phyloP scores from a whole-genome alignment of 2,113 vertebrate species.

The Centropus bengalensis region DNA sequence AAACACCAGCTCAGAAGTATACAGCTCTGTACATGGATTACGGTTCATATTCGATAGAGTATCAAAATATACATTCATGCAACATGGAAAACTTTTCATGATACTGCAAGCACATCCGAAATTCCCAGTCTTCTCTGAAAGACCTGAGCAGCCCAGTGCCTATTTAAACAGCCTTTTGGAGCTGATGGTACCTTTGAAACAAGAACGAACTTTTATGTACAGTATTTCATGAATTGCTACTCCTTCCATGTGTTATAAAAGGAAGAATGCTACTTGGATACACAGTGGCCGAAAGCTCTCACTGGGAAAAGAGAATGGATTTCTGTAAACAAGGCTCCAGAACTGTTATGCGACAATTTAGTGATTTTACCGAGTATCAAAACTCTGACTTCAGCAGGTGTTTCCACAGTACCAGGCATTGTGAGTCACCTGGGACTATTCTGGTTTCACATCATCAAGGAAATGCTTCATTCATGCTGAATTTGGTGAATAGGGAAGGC shows the following conservation, averaged over 20 bases:
- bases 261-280: neutral
- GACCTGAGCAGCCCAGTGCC: neutral
- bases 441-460: conserved; percentile 2
- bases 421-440: conserved; percentile 41
- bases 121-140: neutral
- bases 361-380: neutral
- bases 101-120: neutral
- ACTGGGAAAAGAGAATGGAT: neutral
- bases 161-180: neutral
- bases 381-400: conserved; percentile 7
- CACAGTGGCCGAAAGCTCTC: neutral
- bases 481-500: neutral
- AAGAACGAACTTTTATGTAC: neutral
- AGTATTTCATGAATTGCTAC: neutral
- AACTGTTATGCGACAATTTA: neutral
- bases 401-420: neutral
- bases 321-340: neutral
- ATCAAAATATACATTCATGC: neutral
- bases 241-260: neutral
- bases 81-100: neutral
- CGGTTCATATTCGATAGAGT: neutral
- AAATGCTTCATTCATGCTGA: conserved; percentile 24
- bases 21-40: neutral
- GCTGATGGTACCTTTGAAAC: neutral
- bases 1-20: neutral